Evolutionary conservation across 2,113 vertebrate genomes (phyloP).

Genomic region (Acrocephalus kingi): DNA sequence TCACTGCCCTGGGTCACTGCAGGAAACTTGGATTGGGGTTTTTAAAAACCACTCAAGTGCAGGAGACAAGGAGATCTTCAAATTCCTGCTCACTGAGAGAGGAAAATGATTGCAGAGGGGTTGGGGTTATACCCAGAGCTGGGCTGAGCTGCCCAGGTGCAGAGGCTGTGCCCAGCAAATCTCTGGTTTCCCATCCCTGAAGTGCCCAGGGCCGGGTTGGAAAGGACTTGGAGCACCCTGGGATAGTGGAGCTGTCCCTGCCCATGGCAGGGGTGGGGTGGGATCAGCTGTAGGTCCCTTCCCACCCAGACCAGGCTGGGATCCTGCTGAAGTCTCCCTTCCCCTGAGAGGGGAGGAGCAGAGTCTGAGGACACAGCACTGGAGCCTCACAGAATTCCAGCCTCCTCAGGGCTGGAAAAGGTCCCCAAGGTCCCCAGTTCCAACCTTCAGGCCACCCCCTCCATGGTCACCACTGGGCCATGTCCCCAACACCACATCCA

Average conservation of each 20-base stretch:
- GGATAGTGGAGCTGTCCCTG: neutral
- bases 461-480: neutral
- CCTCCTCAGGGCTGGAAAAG: neutral
- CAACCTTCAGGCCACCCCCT: neutral
- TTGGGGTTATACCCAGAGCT: accelerated
- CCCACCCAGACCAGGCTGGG: neutral
- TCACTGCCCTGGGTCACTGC: neutral
- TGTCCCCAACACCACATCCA: neutral
- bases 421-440: neutral
- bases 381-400: neutral
- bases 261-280: neutral
- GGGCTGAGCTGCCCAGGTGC: neutral
- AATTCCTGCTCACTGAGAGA: accelerated
- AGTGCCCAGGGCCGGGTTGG: neutral
- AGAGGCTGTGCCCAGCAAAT: neutral
- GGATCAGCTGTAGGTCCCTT: neutral
- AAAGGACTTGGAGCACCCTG: neutral
- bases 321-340: neutral
- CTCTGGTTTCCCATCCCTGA: neutral
- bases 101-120: accelerated
- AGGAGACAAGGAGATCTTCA: neutral
- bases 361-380: accelerated
- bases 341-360: neutral
- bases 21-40: neutral
- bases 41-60: neutral